These are phyloP conservation scores for Typhlichthys eigenmanni DNA, from an alignment of 2,797 vertebrate species.

Conservation along the genomic window DNA sequence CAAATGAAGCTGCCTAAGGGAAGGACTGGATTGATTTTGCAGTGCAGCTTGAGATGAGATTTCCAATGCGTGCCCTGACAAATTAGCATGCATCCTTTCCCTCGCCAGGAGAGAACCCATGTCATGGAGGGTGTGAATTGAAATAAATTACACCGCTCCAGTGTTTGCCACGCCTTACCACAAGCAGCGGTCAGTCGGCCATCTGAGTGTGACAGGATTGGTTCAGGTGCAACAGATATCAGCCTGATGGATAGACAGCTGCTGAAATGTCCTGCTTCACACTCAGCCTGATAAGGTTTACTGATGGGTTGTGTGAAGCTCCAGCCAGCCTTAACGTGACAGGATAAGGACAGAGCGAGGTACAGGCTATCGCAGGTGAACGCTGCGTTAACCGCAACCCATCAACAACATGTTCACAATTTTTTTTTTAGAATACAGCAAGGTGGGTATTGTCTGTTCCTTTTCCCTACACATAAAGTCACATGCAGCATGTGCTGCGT, in stretches of 20 bases:
- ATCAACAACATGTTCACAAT: conserved; percentile 17
- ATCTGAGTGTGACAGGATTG: conserved; percentile 65
- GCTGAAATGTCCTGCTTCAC: conserved; percentile 73
- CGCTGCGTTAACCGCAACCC: conserved; percentile 35
- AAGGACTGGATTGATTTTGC: conserved; percentile 68
- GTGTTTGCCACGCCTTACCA: conserved; percentile 59
- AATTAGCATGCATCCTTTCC: conserved; percentile 66
- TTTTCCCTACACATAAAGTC: too few species aligned
- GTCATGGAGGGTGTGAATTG: conserved; percentile 60
- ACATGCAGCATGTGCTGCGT: too few species aligned
- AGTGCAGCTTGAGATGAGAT: conserved; percentile 63
- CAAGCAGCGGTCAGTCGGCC: conserved; percentile 52
- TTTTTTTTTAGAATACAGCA: too few species aligned
- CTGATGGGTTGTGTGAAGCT: conserved; percentile 73
- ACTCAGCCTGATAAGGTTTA: conserved; percentile 56
- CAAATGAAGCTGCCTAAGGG: conserved; percentile 54
- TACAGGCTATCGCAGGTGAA: conserved; percentile 11
- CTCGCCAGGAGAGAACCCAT: conserved; percentile 52
- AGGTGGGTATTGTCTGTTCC: too few species aligned
- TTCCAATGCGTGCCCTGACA: conserved; percentile 62
- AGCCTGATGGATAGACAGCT: conserved; percentile 75
- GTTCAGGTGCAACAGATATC: conserved; percentile 47
- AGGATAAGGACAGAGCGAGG: conserved; percentile 32
- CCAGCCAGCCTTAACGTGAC: conserved; percentile 43
- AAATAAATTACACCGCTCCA: conserved; percentile 68